Base-by-base conservation (phyloP, 1,140 invertebrate species). In the Philotrypesis tridentata region DNA sequence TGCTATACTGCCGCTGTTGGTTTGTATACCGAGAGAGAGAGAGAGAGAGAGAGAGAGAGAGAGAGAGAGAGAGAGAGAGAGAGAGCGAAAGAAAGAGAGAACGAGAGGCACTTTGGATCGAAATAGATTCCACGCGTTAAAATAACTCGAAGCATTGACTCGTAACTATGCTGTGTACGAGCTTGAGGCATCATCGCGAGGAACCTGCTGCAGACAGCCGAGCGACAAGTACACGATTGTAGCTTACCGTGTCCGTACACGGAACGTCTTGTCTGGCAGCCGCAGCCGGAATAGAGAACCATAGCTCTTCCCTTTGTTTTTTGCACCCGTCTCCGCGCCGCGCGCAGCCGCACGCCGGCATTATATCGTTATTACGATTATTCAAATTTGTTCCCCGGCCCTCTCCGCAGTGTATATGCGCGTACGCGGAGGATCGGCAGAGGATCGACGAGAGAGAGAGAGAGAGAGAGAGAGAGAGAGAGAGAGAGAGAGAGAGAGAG, bases 321-420 rank as follows among this genome's bases (percentile, higher is more conserved):
- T 84, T 79, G 78, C 71, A 80, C 80, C 79, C 84, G 67, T 83
- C 75, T 83, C 73, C 80, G 72, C 23, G 27, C 61, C 7, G 61
- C 61, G 61, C 72, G 60, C 81, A 8, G 27, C 61, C 7, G 61
- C 61, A 25, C 72, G 60, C 81, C 71, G 65, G 83, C 71, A 86
- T 85, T 88, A 89, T 89, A 89, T 89, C 87, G 84, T 88, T 88
- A 88, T 90, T 90, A 88, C 87, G 88, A 89, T 90, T 89, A 90
- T 90, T 90, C 84, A 87, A 86, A 89, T 87, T 90, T 87, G 87
- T 87, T 90, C 82, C 80, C 9, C 33, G 9, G 3, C 33, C 33
- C 33, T 37, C 33, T 88, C 88, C 88, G 86, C 43, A 61, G 81
- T 43, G 79, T 48, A 68, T 65, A 75, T 78, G 17, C 43, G 61